These are phyloP conservation scores for Alcis repandata DNA, from an alignment of 2,888 invertebrate genomes.

Conservation along the genomic window DNA sequence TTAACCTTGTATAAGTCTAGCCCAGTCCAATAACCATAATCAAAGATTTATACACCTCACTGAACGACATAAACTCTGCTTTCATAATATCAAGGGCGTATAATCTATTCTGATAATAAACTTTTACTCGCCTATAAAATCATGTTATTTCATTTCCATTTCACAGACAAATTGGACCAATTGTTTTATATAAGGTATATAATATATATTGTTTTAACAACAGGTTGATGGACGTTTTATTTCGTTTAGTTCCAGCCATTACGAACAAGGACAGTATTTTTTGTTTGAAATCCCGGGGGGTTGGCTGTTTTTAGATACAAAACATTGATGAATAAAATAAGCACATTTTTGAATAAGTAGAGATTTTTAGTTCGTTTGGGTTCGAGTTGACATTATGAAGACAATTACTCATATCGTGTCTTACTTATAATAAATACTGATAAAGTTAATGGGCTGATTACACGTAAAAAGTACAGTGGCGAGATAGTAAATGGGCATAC, in stretches of 20 bases:
- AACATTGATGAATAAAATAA: neutral
- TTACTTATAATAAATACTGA: too few species aligned
- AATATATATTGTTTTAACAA: too few species aligned
- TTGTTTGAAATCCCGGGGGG: neutral
- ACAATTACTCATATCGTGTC: too few species aligned
- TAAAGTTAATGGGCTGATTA: too few species aligned
- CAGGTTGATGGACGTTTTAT: constrained; percentile 20
- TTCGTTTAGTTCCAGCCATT: constrained; percentile 4
- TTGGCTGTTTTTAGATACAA: neutral
- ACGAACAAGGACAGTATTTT: neutral
- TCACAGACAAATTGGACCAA: constrained; percentile 20
- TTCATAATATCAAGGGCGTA: constrained; percentile 7
- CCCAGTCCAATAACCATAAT: neutral
- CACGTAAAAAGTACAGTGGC: too few species aligned
- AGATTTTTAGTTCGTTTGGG: too few species aligned
- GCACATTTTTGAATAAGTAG: too few species aligned
- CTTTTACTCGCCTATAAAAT: constrained; percentile 27
- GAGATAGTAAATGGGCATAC: too few species aligned
- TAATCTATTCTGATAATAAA: constrained; percentile 24
- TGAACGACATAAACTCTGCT: constrained; percentile 6
- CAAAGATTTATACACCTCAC: constrained; percentile 2
- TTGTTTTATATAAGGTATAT: too few species aligned
- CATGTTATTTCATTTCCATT: constrained; percentile 18
- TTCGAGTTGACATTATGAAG: too few species aligned
- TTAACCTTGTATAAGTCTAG: too few species aligned